Evolutionary conservation across 2,888 invertebrate species (phyloP).

Genomic region (Melipona beecheii): DNA sequence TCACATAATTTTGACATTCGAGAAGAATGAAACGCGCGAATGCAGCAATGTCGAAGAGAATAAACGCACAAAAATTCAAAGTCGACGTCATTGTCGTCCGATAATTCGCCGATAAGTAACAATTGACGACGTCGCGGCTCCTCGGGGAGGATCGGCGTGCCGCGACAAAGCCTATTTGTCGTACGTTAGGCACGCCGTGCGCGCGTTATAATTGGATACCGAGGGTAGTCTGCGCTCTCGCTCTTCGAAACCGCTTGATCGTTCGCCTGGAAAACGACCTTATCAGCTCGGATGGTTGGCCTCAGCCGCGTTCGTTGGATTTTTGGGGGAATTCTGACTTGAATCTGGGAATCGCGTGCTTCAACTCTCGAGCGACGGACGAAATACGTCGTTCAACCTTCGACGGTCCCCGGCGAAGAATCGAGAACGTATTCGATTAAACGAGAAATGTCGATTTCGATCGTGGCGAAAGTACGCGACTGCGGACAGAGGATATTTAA

Average conservation of each 20-base stretch:
- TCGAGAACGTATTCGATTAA: not conserved
- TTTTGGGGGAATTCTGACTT: slow-evolving; percentile 13
- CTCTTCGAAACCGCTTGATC: slow-evolving; percentile 42
- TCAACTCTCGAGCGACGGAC: not conserved
- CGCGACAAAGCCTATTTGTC: slow-evolving; percentile 41
- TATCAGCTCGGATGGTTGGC: slow-evolving; percentile 24
- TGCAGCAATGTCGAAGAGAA: no score
- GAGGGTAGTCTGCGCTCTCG: slow-evolving; percentile 17
- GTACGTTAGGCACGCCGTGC: slow-evolving; percentile 39
- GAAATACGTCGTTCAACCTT: not conserved
- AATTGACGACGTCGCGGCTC: slow-evolving; percentile 57
- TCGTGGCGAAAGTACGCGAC: not conserved
- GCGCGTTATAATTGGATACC: slow-evolving; percentile 57
- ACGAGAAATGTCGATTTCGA: not conserved
- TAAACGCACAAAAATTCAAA: no score
- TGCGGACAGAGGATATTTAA: not conserved
- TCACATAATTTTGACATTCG: no score
- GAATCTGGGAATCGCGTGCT: no score
- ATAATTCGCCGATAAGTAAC: slow-evolving; percentile 58
- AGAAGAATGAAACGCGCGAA: no score
- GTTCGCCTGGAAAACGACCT: slow-evolving; percentile 41
- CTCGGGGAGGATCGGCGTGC: slow-evolving; percentile 42
- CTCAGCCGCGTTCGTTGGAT: not conserved
- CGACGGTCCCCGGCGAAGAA: not conserved
- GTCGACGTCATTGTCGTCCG: slow-evolving; percentile 14